Percentiles rank a stretch among this genome's conserved stretches.
These are phyloP conservation scores for Acomys russatus DNA, from an alignment of 2,797 vertebrate species.

Conservation along the genomic window DNA sequence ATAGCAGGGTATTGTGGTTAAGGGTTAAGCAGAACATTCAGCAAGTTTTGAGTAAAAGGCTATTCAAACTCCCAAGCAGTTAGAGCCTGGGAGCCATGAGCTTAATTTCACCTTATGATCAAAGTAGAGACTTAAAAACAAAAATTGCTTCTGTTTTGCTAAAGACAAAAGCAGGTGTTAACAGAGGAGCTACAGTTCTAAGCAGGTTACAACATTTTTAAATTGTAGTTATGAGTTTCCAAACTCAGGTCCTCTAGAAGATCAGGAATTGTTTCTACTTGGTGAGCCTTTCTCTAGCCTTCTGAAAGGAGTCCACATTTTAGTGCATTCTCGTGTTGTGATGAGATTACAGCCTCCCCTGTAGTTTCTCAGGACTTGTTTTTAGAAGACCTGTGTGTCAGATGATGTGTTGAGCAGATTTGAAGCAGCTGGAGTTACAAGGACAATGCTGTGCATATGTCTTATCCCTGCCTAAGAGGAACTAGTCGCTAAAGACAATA, in stretches of 20 bases:
- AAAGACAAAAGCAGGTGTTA: no score
- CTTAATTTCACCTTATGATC: no score
- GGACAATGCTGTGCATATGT: accelerated
- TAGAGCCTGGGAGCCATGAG: no score
- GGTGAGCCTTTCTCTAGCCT: neutral
- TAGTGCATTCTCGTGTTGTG: neutral
- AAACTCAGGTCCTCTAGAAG: neutral
- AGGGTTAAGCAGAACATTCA: no score
- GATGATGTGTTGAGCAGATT: neutral
- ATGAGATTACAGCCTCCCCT: neutral
- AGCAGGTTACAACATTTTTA: neutral
- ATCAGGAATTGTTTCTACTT: neutral
- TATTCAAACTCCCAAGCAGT: no score
- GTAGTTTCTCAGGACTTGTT: neutral
- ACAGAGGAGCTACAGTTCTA: no score
- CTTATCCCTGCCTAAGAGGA: neutral
- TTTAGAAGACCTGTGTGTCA: neutral
- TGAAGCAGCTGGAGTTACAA: neutral
- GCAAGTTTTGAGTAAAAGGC: no score
- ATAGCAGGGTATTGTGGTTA: no score
- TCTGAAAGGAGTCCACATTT: neutral
- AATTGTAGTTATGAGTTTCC: neutral
- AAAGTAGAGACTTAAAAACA: no score
- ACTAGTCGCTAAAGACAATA: neutral
- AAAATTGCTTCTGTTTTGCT: no score